Evolutionary conservation across 2,797 vertebrate species (phyloP), one percentile per base, ranked within the genome.

Genomic region (Hydrocynus forskahlii): DNA sequence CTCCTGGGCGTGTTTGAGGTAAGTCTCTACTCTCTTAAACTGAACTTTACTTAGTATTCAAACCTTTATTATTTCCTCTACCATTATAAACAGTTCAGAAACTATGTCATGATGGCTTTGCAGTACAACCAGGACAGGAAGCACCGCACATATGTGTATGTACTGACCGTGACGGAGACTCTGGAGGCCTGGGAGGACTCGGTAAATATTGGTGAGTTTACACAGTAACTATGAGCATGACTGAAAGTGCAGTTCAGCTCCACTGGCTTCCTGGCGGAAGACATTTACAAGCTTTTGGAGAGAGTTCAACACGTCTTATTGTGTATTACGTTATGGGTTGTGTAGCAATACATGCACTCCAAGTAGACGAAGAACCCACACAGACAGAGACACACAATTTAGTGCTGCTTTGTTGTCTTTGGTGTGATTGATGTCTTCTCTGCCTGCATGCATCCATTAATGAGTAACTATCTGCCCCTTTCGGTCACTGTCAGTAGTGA

Each of bases 81-180:
- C 16, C 14, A 10, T 43, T 48, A 0, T 29, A 63, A 48, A 52
- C 14, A 69, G 54, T 45, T 13, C 43, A 82, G 84, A 23, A 60
- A 19, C 19, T 21, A 50, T 21, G 14, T 87, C 35, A 73, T 54
- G 23, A 40, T 89, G 35, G 84, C 13, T 4, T 52, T 75, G 64
- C 74, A 98, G 97, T 96, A 99, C 96, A 99, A 99, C 91, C 97
- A 98, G 91, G 98, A 98, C 84, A 93, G 97, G 88, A 99, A 99
- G 90, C 97, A 99, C 86, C 95, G 98, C 88, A 99, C 97, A 0
- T 99, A 99, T 0, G 98, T 99, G 52, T 99, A 98, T 83, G 97
- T 99, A 89, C 93, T 99, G 86, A 98, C 96, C 2, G 98, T 99
- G 87, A 99, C 98, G 0, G 97, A 99, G 92, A 98, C 98, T 21